Conservation (phyloP, 2,888 invertebrate species). For the Sacculina carcini region DNA sequence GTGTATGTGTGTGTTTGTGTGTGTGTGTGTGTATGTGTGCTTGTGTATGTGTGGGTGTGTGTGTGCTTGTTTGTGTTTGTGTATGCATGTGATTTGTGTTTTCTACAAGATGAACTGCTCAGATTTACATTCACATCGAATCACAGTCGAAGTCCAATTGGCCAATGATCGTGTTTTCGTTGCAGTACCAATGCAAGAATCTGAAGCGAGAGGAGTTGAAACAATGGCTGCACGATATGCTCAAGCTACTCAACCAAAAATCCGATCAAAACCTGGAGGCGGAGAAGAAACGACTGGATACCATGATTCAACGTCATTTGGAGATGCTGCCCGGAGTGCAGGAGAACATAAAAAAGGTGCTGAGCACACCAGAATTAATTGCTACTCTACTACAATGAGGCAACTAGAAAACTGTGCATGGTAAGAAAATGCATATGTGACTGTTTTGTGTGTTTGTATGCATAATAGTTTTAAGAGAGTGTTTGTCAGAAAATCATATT, state of each 20-base stretch:
- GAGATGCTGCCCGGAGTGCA: neutral
- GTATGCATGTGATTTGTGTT: no score
- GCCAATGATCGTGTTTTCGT: no score
- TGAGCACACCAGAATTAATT: neutral
- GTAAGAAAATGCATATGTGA: neutral
- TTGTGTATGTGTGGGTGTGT: no score
- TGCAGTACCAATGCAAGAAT: neutral
- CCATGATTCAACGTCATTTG: neutral
- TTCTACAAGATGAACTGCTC: no score
- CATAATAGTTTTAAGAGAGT: neutral
- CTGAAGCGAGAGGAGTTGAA: neutral
- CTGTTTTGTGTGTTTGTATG: neutral
- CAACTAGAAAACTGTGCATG: no score
- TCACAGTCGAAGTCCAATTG: no score
- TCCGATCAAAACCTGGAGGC: constrained; percentile 1
- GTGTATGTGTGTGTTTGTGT: no score
- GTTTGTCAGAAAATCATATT: neutral
- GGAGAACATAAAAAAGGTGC: neutral
- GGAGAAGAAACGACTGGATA: neutral
- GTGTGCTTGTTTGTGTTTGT: no score
- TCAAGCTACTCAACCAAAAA: constrained; percentile 3
- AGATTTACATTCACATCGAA: no score
- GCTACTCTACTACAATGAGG: no score
- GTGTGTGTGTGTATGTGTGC: no score
- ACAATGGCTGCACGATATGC: neutral